Evolutionary conservation across 2,888 invertebrate genomes (phyloP).

Genomic region (Agriotes lineatus): DNA sequence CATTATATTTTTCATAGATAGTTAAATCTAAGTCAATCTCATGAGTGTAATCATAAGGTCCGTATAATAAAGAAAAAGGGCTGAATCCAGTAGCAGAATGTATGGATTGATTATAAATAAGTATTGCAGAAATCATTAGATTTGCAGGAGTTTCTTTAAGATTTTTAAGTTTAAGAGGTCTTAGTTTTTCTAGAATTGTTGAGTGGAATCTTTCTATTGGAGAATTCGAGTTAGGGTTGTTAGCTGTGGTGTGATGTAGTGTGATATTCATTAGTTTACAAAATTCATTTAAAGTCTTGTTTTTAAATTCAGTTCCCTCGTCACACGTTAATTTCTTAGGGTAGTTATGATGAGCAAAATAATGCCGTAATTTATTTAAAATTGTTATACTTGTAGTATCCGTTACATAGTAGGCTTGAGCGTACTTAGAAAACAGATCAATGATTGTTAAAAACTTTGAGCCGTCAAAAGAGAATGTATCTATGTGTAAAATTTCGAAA

Average conservation of each 20-base stretch:
- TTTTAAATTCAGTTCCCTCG: conserved; percentile 7
- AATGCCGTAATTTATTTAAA: conserved; percentile 14
- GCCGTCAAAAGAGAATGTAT: conserved; percentile 6
- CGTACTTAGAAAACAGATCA: conserved; percentile 7
- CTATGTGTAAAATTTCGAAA: conserved; percentile 11
- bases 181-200: conserved; percentile 9
- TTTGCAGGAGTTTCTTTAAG: conserved; percentile 1
- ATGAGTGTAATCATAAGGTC: conserved; percentile 16
- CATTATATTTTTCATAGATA: conserved; percentile 45
- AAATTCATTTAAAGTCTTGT: background rate
- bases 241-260: background rate
- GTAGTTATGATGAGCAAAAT: background rate
- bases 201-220: conserved; percentile 17
- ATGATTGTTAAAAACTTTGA: background rate
- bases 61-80: conserved; percentile 12
- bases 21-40: conserved; percentile 43
- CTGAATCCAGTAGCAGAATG: conserved; percentile 35
- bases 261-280: background rate
- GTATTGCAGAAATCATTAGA: conserved; percentile 19
- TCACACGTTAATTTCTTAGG: conserved; percentile 12
- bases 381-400: background rate
- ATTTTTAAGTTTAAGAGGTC: conserved; percentile 3
- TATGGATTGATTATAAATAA: conserved; percentile 28
- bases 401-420: background rate
- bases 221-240: conserved; percentile 6